phyloP scores from a whole-genome alignment of 2,113 vertebrate genomes.

The Siniperca chuatsi region DNA sequence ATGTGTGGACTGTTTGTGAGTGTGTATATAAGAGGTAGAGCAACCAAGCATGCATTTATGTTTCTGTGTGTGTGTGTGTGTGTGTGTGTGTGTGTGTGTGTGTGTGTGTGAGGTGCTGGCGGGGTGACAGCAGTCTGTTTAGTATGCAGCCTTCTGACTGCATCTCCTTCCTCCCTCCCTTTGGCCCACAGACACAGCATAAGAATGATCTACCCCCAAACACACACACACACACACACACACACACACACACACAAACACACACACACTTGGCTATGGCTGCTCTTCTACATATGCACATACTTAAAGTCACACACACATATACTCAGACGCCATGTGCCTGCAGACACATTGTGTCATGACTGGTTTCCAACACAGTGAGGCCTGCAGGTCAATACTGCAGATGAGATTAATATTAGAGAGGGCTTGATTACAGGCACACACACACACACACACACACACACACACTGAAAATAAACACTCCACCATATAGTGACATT shows the following conservation, averaged over 20 bases:
- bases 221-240: background rate
- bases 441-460: slow-evolving; percentile 12
- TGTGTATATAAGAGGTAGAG: slow-evolving; percentile 54
- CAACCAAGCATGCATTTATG: slow-evolving; percentile 65
- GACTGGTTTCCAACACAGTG: slow-evolving; percentile 29
- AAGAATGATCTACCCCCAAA: slow-evolving; percentile 56
- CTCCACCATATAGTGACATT: slow-evolving; percentile 20
- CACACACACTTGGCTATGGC: slow-evolving; percentile 14
- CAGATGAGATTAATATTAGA: slow-evolving; percentile 48
- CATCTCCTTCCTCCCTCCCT: slow-evolving; percentile 70
- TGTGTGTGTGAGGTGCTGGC: slow-evolving; percentile 62
- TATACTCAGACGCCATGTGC: slow-evolving; percentile 26
- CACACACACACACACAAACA: slow-evolving; percentile 1
- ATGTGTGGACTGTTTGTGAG: slow-evolving; percentile 52
- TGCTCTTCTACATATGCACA: slow-evolving; percentile 43
- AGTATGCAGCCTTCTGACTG: slow-evolving; percentile 80
- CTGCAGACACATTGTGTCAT: slow-evolving; percentile 53
- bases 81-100: slow-evolving; percentile 55
- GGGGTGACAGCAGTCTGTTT: slow-evolving; percentile 80
- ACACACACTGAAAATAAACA: slow-evolving; percentile 11
- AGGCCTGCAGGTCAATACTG: slow-evolving; percentile 44
- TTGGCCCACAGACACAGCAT: slow-evolving; percentile 74
- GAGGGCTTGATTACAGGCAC: slow-evolving; percentile 20
- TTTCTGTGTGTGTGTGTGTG: slow-evolving; percentile 47
- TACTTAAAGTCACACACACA: slow-evolving; percentile 34